These are phyloP conservation scores for Tokudaia muenninki DNA, from an alignment of 2,797 vertebrate genomes.

Conservation along the genomic window DNA sequence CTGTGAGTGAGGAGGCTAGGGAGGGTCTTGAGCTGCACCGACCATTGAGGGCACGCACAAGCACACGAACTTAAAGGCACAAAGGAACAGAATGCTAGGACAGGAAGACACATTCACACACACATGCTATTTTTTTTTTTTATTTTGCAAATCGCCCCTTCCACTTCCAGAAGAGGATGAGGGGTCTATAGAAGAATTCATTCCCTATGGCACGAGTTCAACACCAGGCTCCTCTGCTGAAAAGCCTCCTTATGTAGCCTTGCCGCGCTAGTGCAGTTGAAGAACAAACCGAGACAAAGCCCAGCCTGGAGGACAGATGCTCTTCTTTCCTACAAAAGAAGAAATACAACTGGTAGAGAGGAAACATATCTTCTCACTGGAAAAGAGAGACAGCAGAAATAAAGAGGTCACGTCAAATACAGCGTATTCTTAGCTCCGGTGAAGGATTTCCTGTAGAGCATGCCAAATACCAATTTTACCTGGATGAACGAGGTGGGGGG, in stretches of 20 bases:
- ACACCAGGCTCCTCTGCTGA: constrained; percentile 55
- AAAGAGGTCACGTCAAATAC: background rate
- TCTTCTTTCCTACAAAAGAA: background rate
- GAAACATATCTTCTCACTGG: background rate
- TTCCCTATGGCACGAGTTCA: constrained; percentile 54
- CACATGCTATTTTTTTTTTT: background rate
- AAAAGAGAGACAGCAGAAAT: background rate
- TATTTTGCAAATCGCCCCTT: background rate
- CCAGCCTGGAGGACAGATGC: background rate
- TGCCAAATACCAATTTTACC: background rate
- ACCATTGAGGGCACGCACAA: background rate
- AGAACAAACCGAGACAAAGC: constrained; percentile 37
- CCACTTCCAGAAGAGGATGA: background rate
- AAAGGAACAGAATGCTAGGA: background rate
- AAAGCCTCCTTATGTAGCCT: constrained; percentile 48
- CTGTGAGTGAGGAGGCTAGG: background rate
- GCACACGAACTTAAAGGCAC: background rate
- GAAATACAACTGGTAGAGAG: background rate
- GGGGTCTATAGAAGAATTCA: constrained; percentile 44
- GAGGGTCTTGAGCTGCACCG: background rate
- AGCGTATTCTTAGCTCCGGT: background rate
- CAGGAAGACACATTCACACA: background rate
- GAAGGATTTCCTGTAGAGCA: background rate
- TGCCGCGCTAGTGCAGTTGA: background rate
- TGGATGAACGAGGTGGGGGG: background rate